Evolutionary conservation across 2,113 vertebrate species (phyloP).

Genomic region (Forbesichthys papilliferus): DNA sequence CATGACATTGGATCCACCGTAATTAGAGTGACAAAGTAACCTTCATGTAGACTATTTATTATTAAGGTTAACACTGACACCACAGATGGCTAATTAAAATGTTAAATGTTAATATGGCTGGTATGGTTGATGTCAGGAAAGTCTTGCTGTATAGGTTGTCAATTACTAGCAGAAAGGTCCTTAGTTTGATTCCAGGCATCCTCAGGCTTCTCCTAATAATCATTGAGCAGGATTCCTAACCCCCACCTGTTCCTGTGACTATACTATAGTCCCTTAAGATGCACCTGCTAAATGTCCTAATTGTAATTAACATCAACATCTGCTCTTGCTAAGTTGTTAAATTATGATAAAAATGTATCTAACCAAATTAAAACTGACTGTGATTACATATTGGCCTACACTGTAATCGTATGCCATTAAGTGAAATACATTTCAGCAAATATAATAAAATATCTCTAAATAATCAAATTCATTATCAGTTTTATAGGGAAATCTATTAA

Average conservation of each 20-base stretch:
- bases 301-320: too few species aligned
- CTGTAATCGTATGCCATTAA: background rate
- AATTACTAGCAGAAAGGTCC: too few species aligned
- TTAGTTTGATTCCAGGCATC: too few species aligned
- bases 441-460: background rate
- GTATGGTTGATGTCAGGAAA: too few species aligned
- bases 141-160: too few species aligned
- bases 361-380: background rate
- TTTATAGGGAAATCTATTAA: background rate
- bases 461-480: background rate
- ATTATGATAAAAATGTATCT: background rate
- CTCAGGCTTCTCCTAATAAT: too few species aligned
- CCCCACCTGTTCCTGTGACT: too few species aligned
- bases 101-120: background rate
- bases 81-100: background rate
- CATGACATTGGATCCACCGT: background rate
- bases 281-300: too few species aligned
- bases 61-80: background rate
- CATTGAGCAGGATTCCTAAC: too few species aligned
- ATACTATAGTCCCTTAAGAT: too few species aligned
- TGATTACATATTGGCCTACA: background rate
- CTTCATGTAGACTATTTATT: background rate
- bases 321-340: too few species aligned
- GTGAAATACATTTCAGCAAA: background rate
- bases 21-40: background rate